Evolutionary conservation across 2,797 vertebrate genomes (phyloP).

Genomic region (Gymnoscopelus microlampas): DNA sequence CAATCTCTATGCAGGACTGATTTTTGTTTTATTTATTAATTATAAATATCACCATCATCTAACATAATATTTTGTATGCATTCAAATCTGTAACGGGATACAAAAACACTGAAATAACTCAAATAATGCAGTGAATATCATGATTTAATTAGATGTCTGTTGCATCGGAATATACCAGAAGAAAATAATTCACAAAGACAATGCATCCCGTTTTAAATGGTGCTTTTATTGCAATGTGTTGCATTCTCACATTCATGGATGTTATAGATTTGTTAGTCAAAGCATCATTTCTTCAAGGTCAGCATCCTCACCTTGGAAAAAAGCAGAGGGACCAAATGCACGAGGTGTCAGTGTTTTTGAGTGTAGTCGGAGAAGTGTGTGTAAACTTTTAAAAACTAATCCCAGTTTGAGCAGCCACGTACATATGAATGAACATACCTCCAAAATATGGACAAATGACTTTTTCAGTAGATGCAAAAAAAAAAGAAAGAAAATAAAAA

Average conservation of each 20-base stretch:
- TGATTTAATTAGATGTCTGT: too few species aligned
- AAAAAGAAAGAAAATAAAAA: constrained; percentile 52
- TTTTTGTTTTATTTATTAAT: too few species aligned
- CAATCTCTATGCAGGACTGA: too few species aligned
- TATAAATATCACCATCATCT: too few species aligned
- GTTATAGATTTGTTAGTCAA: constrained; percentile 88
- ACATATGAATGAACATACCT: constrained; percentile 74
- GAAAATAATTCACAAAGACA: constrained; percentile 18
- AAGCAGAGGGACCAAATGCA: constrained; percentile 83
- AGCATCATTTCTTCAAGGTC: constrained; percentile 84
- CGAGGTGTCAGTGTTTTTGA: constrained; percentile 78
- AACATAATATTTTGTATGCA: too few species aligned
- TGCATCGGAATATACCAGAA: background rate
- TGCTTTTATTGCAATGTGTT: constrained; percentile 90
- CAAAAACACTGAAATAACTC: too few species aligned
- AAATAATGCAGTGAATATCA: too few species aligned
- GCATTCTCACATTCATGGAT: constrained; percentile 90
- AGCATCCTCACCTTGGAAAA: constrained; percentile 81
- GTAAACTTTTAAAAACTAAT: constrained; percentile 73
- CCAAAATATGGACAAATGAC: constrained; percentile 70
- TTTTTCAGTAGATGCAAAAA: constrained; percentile 82
- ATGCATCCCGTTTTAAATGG: constrained; percentile 78
- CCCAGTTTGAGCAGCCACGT: constrained; percentile 78
- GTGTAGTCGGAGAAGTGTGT: constrained; percentile 75
- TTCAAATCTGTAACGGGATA: too few species aligned